These are phyloP conservation scores for Drosophila greeni DNA, from an alignment of 2,888 invertebrate species.

Conservation along the genomic window DNA sequence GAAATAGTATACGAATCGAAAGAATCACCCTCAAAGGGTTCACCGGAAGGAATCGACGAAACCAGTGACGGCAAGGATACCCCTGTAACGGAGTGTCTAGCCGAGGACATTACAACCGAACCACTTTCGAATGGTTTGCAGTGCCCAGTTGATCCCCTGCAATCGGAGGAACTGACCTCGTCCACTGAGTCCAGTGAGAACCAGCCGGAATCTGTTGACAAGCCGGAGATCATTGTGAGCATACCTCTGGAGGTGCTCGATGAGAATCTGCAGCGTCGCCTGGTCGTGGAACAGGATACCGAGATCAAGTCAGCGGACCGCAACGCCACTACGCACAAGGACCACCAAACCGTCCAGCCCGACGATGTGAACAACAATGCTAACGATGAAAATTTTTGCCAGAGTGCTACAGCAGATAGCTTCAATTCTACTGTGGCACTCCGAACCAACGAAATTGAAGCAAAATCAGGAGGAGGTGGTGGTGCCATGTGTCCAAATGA, in stretches of 20 bases:
- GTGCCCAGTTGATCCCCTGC: slow-evolving; percentile 21
- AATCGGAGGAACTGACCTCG: slow-evolving; percentile 56
- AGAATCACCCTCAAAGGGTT: not conserved
- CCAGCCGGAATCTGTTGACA: not conserved
- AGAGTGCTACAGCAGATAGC: slow-evolving; percentile 71
- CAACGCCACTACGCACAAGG: slow-evolving; percentile 25
- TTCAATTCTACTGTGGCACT: slow-evolving; percentile 71
- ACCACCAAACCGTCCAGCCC: slow-evolving; percentile 3
- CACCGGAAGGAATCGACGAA: not conserved
- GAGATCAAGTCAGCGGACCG: not conserved
- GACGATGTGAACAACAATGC: slow-evolving; percentile 65
- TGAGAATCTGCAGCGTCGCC: slow-evolving; percentile 54
- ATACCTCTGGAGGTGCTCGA: slow-evolving; percentile 57
- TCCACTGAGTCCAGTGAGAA: slow-evolving; percentile 43
- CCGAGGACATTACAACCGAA: not conserved
- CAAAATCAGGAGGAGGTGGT: slow-evolving; percentile 24
- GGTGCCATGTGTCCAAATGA: not conserved
- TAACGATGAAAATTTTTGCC: slow-evolving; percentile 66
- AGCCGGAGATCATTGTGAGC: slow-evolving; percentile 52
- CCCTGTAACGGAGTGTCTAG: not conserved
- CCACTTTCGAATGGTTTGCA: not conserved
- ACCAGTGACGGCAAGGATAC: not conserved
- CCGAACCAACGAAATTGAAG: slow-evolving; percentile 55
- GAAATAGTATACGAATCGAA: slow-evolving; percentile 1
- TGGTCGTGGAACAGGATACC: slow-evolving; percentile 22